Evolutionary conservation across 2,797 vertebrate species (phyloP).

Genomic region (Pangasius mekongensis): DNA sequence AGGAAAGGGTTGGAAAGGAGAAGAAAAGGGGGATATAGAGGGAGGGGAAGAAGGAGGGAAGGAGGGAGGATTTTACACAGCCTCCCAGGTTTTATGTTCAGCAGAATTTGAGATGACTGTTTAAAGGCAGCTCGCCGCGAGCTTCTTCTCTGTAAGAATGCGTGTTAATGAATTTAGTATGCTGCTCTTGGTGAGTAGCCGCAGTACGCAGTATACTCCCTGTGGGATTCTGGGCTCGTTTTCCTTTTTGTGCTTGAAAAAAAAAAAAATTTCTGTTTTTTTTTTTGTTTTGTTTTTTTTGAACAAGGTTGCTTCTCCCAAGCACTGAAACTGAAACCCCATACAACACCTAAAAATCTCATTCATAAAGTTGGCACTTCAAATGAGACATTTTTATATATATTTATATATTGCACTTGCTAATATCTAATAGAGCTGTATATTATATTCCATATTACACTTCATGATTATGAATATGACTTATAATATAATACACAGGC

Average conservation of each 20-base stretch:
- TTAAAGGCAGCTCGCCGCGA: conserved; percentile 69
- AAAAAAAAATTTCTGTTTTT: conserved; percentile 36
- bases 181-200: conserved; percentile 62
- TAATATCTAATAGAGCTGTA: not conserved
- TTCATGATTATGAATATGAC: not conserved
- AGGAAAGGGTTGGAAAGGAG: conserved; percentile 34
- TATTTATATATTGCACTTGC: not conserved
- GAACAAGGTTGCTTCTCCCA: conserved; percentile 20
- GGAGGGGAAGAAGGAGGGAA: conserved; percentile 41
- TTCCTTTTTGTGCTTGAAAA: conserved; percentile 61
- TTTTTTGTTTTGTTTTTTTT: not conserved
- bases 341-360: not conserved
- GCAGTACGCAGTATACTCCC: conserved; percentile 5
- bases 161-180: conserved; percentile 74
- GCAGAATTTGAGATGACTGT: conserved; percentile 75
- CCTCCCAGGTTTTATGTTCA: conserved; percentile 74
- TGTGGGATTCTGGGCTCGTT: conserved; percentile 47
- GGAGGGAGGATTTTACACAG: conserved; percentile 67
- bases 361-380: not conserved
- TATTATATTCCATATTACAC: not conserved
- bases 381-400: not conserved
- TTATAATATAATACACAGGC: not conserved
- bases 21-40: conserved; percentile 6
- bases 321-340: not conserved
- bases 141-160: conserved; percentile 66